These are phyloP conservation scores for Steatornis caripensis DNA, from an alignment of 2,113 vertebrate species.

Conservation along the genomic window DNA sequence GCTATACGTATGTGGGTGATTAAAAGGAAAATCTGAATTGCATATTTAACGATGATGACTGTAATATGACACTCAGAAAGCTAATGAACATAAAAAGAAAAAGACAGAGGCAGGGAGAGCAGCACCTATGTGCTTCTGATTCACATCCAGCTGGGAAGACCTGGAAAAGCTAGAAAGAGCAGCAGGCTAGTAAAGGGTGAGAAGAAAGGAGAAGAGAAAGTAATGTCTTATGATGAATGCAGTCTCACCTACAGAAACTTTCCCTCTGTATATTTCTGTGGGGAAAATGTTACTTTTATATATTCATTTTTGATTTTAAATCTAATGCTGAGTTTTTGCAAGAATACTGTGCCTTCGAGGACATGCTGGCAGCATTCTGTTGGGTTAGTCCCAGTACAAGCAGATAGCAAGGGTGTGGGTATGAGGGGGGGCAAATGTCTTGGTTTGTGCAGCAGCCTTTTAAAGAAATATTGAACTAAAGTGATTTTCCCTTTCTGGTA, in stretches of 20 bases:
- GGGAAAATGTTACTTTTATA: background rate
- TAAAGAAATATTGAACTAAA: background rate
- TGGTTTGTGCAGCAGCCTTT: background rate
- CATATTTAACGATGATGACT: background rate
- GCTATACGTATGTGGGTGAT: background rate
- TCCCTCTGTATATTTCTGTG: background rate
- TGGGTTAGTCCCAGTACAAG: background rate
- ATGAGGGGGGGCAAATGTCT: background rate
- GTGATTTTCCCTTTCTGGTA: background rate
- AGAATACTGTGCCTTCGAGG: background rate
- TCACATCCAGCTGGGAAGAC: background rate
- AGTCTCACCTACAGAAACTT: background rate
- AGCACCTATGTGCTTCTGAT: background rate
- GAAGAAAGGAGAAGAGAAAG: background rate
- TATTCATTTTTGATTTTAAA: background rate
- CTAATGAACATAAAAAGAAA: background rate
- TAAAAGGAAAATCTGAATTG: background rate
- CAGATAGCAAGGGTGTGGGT: background rate
- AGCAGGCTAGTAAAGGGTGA: background rate
- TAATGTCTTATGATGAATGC: background rate
- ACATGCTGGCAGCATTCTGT: background rate
- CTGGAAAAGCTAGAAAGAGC: background rate
- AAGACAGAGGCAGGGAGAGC: background rate
- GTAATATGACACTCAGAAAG: background rate
- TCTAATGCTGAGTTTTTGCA: background rate